Conservation (phyloP, 2,888 invertebrate genomes). For the Drosophila niveifrons region DNA sequence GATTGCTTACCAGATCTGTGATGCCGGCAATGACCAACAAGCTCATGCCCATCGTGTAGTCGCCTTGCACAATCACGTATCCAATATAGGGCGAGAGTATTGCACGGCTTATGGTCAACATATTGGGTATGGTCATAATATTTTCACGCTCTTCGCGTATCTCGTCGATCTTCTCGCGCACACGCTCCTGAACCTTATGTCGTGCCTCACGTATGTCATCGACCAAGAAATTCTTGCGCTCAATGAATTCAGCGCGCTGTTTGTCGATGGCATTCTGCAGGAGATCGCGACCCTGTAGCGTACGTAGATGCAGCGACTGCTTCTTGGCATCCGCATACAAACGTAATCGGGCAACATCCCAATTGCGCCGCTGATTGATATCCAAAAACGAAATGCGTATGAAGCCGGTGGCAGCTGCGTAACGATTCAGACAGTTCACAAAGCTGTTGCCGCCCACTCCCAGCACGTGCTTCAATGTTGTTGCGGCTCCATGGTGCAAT, state of each 20-base stretch:
- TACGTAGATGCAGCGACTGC: conserved; percentile 79
- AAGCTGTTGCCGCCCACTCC: conserved; percentile 72
- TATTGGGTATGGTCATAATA: conserved; percentile 96
- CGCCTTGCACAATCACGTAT: conserved; percentile 93
- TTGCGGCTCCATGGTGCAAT: conserved; percentile 73
- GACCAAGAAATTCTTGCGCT: conserved; percentile 88
- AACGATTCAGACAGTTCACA: conserved; percentile 83
- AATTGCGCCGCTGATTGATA: conserved; percentile 82
- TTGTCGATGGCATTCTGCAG: conserved; percentile 88
- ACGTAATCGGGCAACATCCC: conserved; percentile 83
- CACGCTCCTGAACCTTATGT: conserved; percentile 89
- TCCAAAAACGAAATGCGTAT: conserved; percentile 84
- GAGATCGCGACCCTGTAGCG: conserved; percentile 86
- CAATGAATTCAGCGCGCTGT: conserved; percentile 88
- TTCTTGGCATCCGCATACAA: conserved; percentile 84
- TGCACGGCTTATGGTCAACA: conserved; percentile 94
- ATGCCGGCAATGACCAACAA: conserved; percentile 94
- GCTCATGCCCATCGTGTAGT: conserved; percentile 92
- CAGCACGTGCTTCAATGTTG: conserved; percentile 77
- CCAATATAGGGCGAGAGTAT: conserved; percentile 94
- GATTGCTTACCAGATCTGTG: conserved; percentile 92
- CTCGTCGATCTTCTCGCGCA: conserved; percentile 91
- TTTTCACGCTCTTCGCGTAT: conserved; percentile 89
- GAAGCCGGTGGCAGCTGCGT: conserved; percentile 84
- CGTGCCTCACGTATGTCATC: conserved; percentile 91